A percentile compares a stretch with the other conserved stretches of the same genome.
phyloP scores from a whole-genome alignment of 2,797 vertebrate genomes.

The Arrhamphus sclerolepis region DNA sequence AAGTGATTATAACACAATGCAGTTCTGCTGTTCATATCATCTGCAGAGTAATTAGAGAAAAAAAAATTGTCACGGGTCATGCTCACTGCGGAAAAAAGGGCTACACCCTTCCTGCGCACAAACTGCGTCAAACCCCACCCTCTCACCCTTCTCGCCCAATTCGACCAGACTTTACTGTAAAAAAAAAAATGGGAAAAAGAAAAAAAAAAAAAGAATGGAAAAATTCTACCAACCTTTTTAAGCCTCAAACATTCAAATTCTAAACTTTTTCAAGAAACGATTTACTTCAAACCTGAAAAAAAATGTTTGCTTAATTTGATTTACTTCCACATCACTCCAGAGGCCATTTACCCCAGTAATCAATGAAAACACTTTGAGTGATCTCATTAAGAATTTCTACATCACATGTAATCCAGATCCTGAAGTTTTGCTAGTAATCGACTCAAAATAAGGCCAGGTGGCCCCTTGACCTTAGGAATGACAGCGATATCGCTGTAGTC shows the following conservation, averaged over 20 bases:
- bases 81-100: conserved; percentile 81
- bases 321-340: conserved; percentile 22
- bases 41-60: conserved; percentile 66
- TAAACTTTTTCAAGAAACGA: conserved; percentile 14
- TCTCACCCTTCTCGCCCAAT: conserved; percentile 30
- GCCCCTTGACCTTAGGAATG: conserved; percentile 32
- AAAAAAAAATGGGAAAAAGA: neutral
- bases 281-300: conserved; percentile 22
- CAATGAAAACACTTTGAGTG: conserved; percentile 69
- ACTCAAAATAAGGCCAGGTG: conserved; percentile 28
- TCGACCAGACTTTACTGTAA: conserved; percentile 1
- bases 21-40: conserved; percentile 49
- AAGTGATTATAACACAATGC: conserved; percentile 28
- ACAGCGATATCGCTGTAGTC: conserved; percentile 22
- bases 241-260: conserved; percentile 2
- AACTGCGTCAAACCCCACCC: conserved; percentile 86
- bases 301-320: conserved; percentile 36
- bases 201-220: neutral
- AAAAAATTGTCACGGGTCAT: conserved; percentile 78
- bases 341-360: conserved; percentile 39
- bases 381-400: conserved; percentile 45
- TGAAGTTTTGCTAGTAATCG: conserved; percentile 30
- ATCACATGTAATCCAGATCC: conserved; percentile 30
- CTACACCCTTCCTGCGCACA: conserved; percentile 82
- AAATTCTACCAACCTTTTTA: conserved; percentile 14